Conservation (phyloP, 1,140 invertebrate genomes). For the Drosophila oshimai region DNA sequence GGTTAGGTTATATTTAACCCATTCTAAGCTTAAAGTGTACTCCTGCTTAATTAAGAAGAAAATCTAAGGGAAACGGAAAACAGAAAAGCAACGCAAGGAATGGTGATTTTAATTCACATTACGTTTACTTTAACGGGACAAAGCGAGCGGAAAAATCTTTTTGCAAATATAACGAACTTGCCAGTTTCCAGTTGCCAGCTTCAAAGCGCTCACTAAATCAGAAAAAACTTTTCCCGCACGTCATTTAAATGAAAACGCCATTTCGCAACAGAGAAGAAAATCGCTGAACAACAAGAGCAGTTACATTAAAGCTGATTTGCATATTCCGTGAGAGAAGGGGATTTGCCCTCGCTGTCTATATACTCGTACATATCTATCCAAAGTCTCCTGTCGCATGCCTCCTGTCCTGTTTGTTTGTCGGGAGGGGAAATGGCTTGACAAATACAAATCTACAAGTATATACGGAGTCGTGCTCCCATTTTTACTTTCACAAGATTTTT, state of each 20-base stretch:
- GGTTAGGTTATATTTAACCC: too few species aligned
- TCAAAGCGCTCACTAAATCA: slow-evolving; percentile 53
- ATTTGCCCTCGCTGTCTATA: slow-evolving; percentile 39
- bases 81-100: slow-evolving; percentile 2
- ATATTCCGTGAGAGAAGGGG: slow-evolving; percentile 54
- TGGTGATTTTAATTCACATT: slow-evolving; percentile 35
- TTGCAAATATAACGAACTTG: slow-evolving; percentile 58
- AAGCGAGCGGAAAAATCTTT: slow-evolving; percentile 39
- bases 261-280: slow-evolving; percentile 33
- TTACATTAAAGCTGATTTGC: slow-evolving; percentile 77
- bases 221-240: slow-evolving; percentile 56
- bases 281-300: slow-evolving; percentile 10
- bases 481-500: slow-evolving; percentile 12
- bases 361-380: slow-evolving; percentile 2
- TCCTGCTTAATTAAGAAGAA: slow-evolving; percentile 68
- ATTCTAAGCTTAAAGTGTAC: slow-evolving; percentile 4
- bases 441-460: slow-evolving; percentile 57
- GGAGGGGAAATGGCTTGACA: slow-evolving; percentile 52
- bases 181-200: slow-evolving; percentile 13
- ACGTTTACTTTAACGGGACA: slow-evolving; percentile 7
- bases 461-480: neutral
- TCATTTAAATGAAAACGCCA: slow-evolving; percentile 77
- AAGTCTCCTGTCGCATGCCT: neutral
- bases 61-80: slow-evolving; percentile 36
- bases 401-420: neutral